Percentiles rank a stretch among this genome's conserved stretches.
Conservation (phyloP, 2,113 vertebrate genomes). For the Engystomops pustulosus region DNA sequence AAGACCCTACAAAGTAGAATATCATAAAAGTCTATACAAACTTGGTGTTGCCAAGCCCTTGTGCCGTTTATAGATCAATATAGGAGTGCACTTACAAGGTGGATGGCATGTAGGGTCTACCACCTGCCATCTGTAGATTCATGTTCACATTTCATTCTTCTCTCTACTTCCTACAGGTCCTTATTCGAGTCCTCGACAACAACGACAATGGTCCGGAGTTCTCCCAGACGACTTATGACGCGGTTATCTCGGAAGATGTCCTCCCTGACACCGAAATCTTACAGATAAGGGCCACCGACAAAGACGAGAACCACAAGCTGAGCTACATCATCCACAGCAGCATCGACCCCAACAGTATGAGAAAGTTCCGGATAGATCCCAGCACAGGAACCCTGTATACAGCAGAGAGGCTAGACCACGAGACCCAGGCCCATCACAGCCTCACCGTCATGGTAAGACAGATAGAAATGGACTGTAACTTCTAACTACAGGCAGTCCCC, state of each 20-base stretch:
- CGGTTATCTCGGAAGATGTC: constrained; percentile 90
- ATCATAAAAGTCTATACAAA: too few relatives aligned
- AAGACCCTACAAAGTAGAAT: too few relatives aligned
- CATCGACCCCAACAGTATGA: constrained; percentile 87
- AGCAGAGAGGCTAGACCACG: constrained; percentile 87
- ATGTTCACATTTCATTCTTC: neutral
- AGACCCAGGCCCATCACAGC: constrained; percentile 90
- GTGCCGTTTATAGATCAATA: too few relatives aligned
- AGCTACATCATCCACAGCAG: constrained; percentile 91
- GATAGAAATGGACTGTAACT: neutral
- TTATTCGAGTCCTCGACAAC: constrained; percentile 91
- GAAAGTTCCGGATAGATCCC: constrained; percentile 90
- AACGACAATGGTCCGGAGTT: constrained; percentile 95
- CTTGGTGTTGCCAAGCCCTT: too few relatives aligned
- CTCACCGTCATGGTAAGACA: constrained; percentile 90
- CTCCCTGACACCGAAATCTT: constrained; percentile 89
- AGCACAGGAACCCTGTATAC: constrained; percentile 85
- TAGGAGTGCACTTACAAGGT: too few relatives aligned
- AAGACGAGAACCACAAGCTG: constrained; percentile 88
- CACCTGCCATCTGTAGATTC: too few relatives aligned
- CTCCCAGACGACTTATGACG: constrained; percentile 88
- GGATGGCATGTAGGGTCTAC: too few relatives aligned
- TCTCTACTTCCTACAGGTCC: constrained; percentile 76
- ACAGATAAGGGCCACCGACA: constrained; percentile 90
- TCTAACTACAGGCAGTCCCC: too few relatives aligned